Evolutionary conservation across 64 coral and sea anemone species (phyloP), one percentile per base, ranked within the genome.

Genomic region (Hydrozoanthus tunicans): DNA sequence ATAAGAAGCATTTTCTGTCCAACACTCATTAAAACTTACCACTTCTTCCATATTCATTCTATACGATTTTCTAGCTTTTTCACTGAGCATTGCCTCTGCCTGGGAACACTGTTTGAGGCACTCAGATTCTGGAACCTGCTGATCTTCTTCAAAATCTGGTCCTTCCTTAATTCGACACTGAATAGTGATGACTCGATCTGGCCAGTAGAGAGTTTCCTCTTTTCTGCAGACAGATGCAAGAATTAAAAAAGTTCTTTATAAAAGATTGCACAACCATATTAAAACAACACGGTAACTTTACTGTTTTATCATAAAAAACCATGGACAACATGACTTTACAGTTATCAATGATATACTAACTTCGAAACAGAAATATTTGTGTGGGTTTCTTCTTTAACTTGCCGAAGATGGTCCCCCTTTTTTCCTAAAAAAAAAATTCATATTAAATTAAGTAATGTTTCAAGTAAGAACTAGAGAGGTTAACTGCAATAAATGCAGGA

Each of bases 351-450:
- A 88, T 14, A 26, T 60, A 74, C 84, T 88, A 73, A 88, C 84
- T 88, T 88, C 12, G 84, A 88, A 74, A 88, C 84, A 73, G 84
- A 88, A 75, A 88, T 88, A 88, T 88, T 88, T 75, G 84, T 88
- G 24, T 88, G 84, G 24, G 84, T 88, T 75, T 88, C 84, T 88
- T 88, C 84, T 88, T 88, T 88, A 88, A 88, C 84, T 88, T 88
- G 84, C 26, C 84, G 84, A 73, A 88, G 84, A 74, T 88, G 84
- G 43, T 88, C 84, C 14, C 84, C 84, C 68, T 88, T 88, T 88
- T 88, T 88, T 13, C 84, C 84, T 88, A 7, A 8, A 32, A 59
- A 59, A 32, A 64, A 7, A 57, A 72, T 12, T 56, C 7, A 24
- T 0, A 27, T 76, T 51, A 13, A 52, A 9, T 51, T 74, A 12